Conservation (phyloP, 2,888 invertebrate species). For the Dasypogon diadema region DNA sequence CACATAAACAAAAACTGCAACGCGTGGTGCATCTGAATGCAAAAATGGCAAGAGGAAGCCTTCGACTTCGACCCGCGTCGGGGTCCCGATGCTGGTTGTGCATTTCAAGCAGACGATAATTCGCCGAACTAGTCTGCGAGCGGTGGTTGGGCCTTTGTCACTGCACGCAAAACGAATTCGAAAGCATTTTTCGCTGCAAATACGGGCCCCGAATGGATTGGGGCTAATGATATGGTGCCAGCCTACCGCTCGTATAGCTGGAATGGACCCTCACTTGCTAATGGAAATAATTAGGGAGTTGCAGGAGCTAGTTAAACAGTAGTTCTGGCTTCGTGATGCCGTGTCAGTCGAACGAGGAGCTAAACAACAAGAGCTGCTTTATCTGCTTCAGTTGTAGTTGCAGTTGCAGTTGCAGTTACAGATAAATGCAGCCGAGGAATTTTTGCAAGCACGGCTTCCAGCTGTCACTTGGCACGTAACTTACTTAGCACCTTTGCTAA, state of each 20-base stretch:
- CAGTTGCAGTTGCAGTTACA: too few relatives aligned
- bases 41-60: neutral
- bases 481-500: slow-evolving; percentile 9
- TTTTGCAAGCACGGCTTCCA: neutral
- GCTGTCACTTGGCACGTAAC: slow-evolving; percentile 11
- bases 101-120: slow-evolving; percentile 28
- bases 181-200: neutral
- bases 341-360: neutral
- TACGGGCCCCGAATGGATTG: neutral
- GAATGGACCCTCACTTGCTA: neutral
- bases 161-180: neutral
- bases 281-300: slow-evolving; percentile 8
- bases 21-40: neutral
- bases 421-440: neutral
- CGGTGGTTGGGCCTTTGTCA: neutral
- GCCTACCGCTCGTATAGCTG: neutral
- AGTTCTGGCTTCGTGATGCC: neutral
- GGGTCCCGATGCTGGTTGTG: neutral
- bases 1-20: slow-evolving; percentile 2
- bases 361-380: neutral
- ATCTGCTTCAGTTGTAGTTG: neutral
- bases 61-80: neutral
- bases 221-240: neutral
- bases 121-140: neutral
- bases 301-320: neutral